Conservation (phyloP, 2,888 invertebrate genomes). For the Quadroppia sp. region DNA sequence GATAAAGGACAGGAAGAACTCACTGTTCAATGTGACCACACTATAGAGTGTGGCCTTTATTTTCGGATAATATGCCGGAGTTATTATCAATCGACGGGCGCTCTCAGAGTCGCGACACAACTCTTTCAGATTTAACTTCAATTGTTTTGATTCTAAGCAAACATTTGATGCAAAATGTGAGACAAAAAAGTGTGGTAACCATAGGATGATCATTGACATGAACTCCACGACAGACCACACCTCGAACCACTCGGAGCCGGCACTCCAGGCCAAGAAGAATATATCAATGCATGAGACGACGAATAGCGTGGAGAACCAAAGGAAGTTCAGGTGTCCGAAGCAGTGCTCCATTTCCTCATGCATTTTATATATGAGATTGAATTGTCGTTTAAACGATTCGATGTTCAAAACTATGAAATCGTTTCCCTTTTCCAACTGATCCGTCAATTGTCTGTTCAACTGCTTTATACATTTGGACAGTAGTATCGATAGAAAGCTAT, state of each 20-base stretch:
- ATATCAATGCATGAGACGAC: conserved; percentile 42
- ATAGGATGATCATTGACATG: conserved; percentile 40
- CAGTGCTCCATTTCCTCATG: conserved; percentile 40
- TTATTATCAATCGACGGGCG: conserved; percentile 15
- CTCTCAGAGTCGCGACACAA: conserved; percentile 38
- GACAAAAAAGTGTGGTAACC: conserved; percentile 40
- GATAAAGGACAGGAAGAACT: conserved; percentile 40
- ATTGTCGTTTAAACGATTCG: conserved; percentile 37
- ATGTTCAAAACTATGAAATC: conserved; percentile 17
- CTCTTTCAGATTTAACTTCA: conserved; percentile 40
- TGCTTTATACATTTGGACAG: conserved; percentile 36
- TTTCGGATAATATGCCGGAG: conserved; percentile 31
- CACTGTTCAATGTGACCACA: conserved; percentile 39
- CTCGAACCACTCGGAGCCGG: conserved; percentile 39
- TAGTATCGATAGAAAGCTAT: conserved; percentile 39
- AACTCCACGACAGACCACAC: conserved; percentile 40
- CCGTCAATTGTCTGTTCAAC: conserved; percentile 16
- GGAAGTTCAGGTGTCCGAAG: conserved; percentile 40
- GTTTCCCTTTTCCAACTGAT: conserved; percentile 11
- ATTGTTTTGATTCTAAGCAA: conserved; percentile 30
- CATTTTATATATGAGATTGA: conserved; percentile 40
- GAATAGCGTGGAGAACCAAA: conserved; percentile 41
- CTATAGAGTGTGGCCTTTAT: conserved; percentile 38
- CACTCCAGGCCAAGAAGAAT: conserved; percentile 41
- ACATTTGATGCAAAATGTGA: conserved; percentile 34